Base-by-base conservation (phyloP, 2,888 invertebrate genomes). In the Acanthococcus lagerstroemiae region DNA sequence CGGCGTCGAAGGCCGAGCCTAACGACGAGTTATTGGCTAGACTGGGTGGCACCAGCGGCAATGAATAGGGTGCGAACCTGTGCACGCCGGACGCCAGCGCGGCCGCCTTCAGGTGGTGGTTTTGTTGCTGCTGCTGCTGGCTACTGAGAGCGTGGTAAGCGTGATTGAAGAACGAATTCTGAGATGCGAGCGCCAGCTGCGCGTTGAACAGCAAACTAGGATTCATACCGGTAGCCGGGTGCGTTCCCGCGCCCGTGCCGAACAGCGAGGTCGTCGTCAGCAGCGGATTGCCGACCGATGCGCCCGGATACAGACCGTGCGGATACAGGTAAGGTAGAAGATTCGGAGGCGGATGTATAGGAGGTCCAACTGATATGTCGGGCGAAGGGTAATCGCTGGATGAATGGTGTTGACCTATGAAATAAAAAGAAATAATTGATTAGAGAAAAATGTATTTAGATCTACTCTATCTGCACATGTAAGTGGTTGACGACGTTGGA, bases 291-390 rank as follows among this genome's bases (percentile, higher is more conserved):
- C 81, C 82, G 3, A 79, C 80, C 50, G 81, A 78, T 57, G 69
- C 69, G 25, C 86, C 82, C 71, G 69, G 88, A 78, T 93, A 94
- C 70, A 94, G 80, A 30, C 91, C 90, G 24, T 80, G 82, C 37
- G 92, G 92, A 77, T 94, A 95, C 63, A 95, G 84, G 80, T 95
- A 95, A 71, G 95, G 94, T 75, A 95, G 80, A 75, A 90, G 81
- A 77, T 86, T 87, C 37, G 90, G 85, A 58, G 92, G 91, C 54
- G 93, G 92, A 74, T 94, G 94, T 55, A 93, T 87, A 54, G 93
- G 93, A 46, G 94, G 94, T 58, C 94, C 95, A 46, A 95, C 88
- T 30, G 92, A 92, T 69, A 94, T 93, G 79, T 95, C 95, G 21
- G 94, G 94, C 70, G 90, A 86, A 0, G 91, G 91, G 70, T 88